A percentile compares a stretch with the other conserved stretches of the same genome.
Evolutionary conservation across 37 sponge, comb jelly and placozoan genomes (phyloP).

Genomic region (Chondrosia reniformis): DNA sequence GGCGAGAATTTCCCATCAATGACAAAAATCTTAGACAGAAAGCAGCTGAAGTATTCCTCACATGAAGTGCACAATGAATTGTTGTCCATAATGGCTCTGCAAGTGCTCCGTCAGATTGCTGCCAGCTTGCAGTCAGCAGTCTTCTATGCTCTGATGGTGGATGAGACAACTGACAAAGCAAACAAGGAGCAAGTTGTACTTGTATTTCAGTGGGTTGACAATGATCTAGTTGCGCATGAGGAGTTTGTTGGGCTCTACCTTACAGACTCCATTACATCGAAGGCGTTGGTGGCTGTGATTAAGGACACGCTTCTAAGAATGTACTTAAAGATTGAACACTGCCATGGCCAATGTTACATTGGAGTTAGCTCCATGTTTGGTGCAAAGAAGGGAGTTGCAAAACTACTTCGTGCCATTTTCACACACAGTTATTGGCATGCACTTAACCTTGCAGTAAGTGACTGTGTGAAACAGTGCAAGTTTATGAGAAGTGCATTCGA

Average conservation of each 20-base stretch:
- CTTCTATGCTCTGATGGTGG: slow-evolving; percentile 49
- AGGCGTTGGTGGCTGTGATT: slow-evolving; percentile 21
- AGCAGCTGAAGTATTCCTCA: slow-evolving; percentile 23
- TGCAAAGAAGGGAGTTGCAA: slow-evolving; percentile 32
- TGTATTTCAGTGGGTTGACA: slow-evolving; percentile 45
- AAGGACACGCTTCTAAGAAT: slow-evolving; percentile 19
- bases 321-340: not conserved
- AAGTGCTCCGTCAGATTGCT: slow-evolving; percentile 30
- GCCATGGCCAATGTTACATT: slow-evolving; percentile 39
- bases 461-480: slow-evolving; percentile 22
- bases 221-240: slow-evolving; percentile 26
- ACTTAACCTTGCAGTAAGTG: slow-evolving; percentile 27
- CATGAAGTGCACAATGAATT: slow-evolving; percentile 45
- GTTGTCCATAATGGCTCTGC: slow-evolving; percentile 30
- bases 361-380: slow-evolving; percentile 33
- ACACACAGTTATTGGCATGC: slow-evolving; percentile 37
- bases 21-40: slow-evolving; percentile 20
- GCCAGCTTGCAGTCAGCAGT: not conserved
- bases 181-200: slow-evolving; percentile 52
- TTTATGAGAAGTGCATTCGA: slow-evolving; percentile 40
- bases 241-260: slow-evolving; percentile 41
- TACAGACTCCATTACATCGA: slow-evolving; percentile 7
- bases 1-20: slow-evolving; percentile 29
- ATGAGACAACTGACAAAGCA: slow-evolving; percentile 46
- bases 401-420: slow-evolving; percentile 30